Base-by-base conservation (phyloP, 1,140 invertebrate species). In the Temnothorax curvispinosus region DNA sequence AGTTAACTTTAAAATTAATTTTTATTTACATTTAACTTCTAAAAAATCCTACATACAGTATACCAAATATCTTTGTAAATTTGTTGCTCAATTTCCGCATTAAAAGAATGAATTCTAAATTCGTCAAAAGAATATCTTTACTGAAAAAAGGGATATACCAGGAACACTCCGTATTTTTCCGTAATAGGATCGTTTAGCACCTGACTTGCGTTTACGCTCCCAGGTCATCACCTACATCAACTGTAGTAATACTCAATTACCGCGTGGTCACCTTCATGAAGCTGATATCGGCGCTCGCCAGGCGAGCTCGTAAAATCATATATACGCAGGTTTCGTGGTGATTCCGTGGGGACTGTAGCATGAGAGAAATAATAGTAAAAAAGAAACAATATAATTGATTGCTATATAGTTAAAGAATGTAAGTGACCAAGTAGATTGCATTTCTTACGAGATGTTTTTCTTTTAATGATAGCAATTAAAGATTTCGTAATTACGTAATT, bases 161-260 rank as follows among this genome's bases (percentile, higher is more conserved):
- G 18, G 13, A 11, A 5, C 35, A 82, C 9, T 58, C 47, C 52
- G 58, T 89, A 89, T 89, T 89, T 88, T 89, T 86, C 69, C 72
- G 71, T 89, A 89, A 89, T 89, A 89, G 88, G 87, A 76, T 89
- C 84, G 75, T 89, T 89, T 89, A 86, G 60, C 60, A 89, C 58
- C 81, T 72, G 87, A 47, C 52, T 76, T 35, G 62, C 75, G 87
- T 88, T 86, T 72, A 62, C 82, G 52, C 60, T 64, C 54, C 35
- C 47, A 56, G 50, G 58, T 6, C 18, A 44, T 82, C 82, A 52
- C 64, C 69, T 50, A 44, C 75, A 44, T 75, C 82, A 77, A 75
- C 87, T 75, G 21, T 89, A 89, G 21, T 89, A 89, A 89, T 89
- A 75, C 62, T 81, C 87, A 86, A 89, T 89, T 89, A 89, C 76